Conservation (phyloP, 1,140 invertebrate genomes). For the Lethrus apterus region DNA sequence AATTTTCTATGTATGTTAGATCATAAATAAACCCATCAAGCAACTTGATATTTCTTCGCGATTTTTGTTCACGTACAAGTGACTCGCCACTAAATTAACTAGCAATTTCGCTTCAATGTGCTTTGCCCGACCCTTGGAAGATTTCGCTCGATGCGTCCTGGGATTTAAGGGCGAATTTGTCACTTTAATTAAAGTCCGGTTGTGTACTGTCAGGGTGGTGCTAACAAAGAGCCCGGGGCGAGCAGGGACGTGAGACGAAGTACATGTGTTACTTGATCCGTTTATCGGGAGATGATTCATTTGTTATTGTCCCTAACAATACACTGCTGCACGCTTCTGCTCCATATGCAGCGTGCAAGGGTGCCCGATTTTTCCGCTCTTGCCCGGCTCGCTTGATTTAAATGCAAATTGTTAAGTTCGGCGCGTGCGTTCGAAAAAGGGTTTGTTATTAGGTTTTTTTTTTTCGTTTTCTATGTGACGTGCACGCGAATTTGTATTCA, state of each 20-base stretch:
- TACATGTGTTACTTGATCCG: constrained; percentile 34
- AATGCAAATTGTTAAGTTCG: constrained; percentile 24
- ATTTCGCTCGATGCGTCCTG: constrained; percentile 3
- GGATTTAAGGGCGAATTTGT: constrained; percentile 24
- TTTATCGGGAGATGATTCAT: constrained; percentile 36
- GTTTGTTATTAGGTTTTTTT: constrained; percentile 3
- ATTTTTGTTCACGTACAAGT: neutral
- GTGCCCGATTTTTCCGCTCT: neutral
- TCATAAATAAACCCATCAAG: no score
- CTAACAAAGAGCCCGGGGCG: constrained; percentile 5
- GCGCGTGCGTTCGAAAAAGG: constrained; percentile 4
- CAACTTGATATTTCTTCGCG: neutral
- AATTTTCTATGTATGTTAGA: no score
- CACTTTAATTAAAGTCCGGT: constrained; percentile 25
- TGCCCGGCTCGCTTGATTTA: constrained; percentile 21
- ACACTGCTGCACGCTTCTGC: constrained; percentile 16
- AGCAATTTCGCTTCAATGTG: neutral
- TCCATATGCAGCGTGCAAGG: constrained; percentile 2
- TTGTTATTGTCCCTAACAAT: constrained; percentile 32
- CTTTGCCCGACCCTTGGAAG: neutral
- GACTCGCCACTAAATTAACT: constrained; percentile 7
- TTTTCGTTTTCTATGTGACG: neutral
- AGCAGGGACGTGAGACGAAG: constrained; percentile 9
- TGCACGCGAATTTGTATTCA: constrained; percentile 5
- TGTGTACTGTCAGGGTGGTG: neutral